These are phyloP conservation scores for Rhynchomys soricoides DNA, from an alignment of 2,113 vertebrate genomes.

Conservation along the genomic window DNA sequence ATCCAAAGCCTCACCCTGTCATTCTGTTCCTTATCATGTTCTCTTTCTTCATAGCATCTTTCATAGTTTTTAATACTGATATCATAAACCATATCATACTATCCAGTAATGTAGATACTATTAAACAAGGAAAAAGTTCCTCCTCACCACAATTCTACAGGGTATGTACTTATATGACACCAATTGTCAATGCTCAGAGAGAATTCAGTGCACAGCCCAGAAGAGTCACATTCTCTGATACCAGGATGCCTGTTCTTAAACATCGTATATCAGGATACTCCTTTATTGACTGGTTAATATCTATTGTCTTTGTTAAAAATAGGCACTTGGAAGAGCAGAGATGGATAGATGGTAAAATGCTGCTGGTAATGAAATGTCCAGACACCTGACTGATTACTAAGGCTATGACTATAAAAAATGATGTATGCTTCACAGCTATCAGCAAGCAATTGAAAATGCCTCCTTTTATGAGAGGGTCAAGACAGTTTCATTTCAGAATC, in stretches of 20 bases:
- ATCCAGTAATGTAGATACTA: not conserved
- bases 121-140: not conserved
- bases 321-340: slow-evolving; percentile 43
- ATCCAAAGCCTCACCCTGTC: not conserved
- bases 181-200: not conserved
- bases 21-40: not conserved
- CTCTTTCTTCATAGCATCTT: not conserved
- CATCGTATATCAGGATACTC: not conserved
- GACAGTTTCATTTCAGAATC: slow-evolving; percentile 79
- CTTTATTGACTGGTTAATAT: slow-evolving; percentile 15
- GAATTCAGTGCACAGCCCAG: not conserved
- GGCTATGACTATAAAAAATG: slow-evolving; percentile 44
- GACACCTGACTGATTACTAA: slow-evolving; percentile 61
- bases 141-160: not conserved
- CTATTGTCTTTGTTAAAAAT: slow-evolving; percentile 46
- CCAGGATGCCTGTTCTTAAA: not conserved
- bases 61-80: not conserved
- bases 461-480: slow-evolving; percentile 71
- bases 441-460: slow-evolving; percentile 74
- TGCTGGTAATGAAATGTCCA: slow-evolving; percentile 64
- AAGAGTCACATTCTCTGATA: not conserved
- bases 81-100: not conserved
- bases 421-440: slow-evolving; percentile 66
- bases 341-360: slow-evolving; percentile 1
- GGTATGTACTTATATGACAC: not conserved